Conservation (phyloP, 1,140 invertebrate species). For the Lerema accius region DNA sequence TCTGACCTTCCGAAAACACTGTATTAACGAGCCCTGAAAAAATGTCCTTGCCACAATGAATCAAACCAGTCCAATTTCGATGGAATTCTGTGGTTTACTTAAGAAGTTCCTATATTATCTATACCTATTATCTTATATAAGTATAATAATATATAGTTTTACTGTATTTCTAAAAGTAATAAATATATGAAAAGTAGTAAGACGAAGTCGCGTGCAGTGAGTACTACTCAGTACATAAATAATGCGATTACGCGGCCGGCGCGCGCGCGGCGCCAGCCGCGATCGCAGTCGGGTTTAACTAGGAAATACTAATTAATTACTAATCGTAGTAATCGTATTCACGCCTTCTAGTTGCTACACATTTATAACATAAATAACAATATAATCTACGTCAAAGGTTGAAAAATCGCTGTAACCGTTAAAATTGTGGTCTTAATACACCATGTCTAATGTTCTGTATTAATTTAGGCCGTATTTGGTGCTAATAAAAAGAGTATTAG, state of each 20-base stretch:
- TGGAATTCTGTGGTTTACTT: too few species aligned
- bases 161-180: too few species aligned
- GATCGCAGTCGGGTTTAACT: slow-evolving; percentile 47
- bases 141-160: too few species aligned
- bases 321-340: slow-evolving; percentile 44
- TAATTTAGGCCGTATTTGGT: not conserved
- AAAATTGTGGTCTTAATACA: slow-evolving; percentile 4
- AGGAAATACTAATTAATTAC: slow-evolving; percentile 50
- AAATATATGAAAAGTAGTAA: not conserved
- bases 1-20: too few species aligned
- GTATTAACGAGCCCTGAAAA: too few species aligned
- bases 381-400: slow-evolving; percentile 13
- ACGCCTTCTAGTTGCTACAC: slow-evolving; percentile 24
- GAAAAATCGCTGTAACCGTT: slow-evolving; percentile 5
- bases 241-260: slow-evolving; percentile 48
- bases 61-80: too few species aligned
- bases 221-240: slow-evolving; percentile 39
- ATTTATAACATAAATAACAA: slow-evolving; percentile 24
- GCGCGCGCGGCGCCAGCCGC: slow-evolving; percentile 47
- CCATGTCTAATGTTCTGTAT: not conserved
- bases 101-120: too few species aligned
- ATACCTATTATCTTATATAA: too few species aligned
- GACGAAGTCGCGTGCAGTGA: slow-evolving; percentile 1
- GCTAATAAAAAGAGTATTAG: too few species aligned
- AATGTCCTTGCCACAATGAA: too few species aligned